Evolutionary conservation across 2,113 vertebrate species (phyloP).

Genomic region (Stercorarius parasiticus): DNA sequence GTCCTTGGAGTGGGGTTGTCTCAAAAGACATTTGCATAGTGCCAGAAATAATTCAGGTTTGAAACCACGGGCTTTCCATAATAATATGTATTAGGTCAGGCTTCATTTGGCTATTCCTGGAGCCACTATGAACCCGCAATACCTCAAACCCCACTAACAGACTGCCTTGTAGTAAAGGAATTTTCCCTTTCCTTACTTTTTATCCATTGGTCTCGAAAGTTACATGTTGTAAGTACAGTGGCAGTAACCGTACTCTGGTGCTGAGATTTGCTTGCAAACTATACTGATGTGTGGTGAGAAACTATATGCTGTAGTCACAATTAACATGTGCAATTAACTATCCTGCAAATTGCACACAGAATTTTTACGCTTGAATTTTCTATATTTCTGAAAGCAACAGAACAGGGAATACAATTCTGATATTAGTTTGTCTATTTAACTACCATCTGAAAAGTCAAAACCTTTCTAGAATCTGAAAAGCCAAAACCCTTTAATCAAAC

Average conservation of each 20-base stretch:
- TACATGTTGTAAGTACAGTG: accelerated
- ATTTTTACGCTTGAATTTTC: not conserved
- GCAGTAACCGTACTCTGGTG: not conserved
- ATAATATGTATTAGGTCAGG: not conserved
- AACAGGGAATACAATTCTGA: not conserved
- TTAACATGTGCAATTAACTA: not conserved
- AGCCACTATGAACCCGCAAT: not conserved
- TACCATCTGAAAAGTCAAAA: not conserved
- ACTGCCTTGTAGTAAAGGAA: not conserved
- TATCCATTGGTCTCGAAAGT: accelerated
- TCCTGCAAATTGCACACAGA: accelerated
- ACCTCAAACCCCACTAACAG: not conserved
- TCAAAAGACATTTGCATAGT: not conserved
- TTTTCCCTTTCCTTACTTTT: not conserved
- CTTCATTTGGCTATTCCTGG: not conserved
- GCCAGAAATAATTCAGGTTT: not conserved
- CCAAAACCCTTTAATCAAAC: not conserved
- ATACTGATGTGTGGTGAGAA: not conserved
- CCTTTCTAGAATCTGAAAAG: not conserved
- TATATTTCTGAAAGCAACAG: not conserved
- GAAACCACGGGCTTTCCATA: not conserved
- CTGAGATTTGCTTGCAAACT: not conserved
- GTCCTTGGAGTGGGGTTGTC: not conserved
- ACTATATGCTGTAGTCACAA: not conserved
- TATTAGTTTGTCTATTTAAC: not conserved